These are phyloP conservation scores for Phorcus lineatus DNA, from an alignment of 2,888 invertebrate genomes.

Conservation along the genomic window DNA sequence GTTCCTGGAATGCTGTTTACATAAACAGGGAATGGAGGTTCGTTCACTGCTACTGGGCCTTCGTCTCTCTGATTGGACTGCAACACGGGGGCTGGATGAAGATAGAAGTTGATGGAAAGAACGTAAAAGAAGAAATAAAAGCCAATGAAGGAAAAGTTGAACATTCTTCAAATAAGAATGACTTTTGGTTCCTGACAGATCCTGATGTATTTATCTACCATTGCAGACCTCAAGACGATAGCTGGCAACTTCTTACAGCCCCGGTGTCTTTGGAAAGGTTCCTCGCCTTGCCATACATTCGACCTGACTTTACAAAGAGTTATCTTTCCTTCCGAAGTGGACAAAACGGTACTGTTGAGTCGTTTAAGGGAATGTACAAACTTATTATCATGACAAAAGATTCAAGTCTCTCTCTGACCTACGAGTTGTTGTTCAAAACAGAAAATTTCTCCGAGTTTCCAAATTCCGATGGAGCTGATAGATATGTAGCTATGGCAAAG, in stretches of 20 bases:
- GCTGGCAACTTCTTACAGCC: conserved; percentile 42
- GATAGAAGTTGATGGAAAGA: conserved; percentile 34
- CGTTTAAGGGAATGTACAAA: not conserved
- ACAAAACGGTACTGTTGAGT: not conserved
- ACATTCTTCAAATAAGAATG: conserved; percentile 25
- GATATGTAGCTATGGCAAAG: not conserved
- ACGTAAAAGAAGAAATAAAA: conserved; percentile 19
- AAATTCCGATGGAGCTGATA: not conserved
- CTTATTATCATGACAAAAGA: not conserved
- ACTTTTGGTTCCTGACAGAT: conserved; percentile 46
- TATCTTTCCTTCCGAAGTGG: not conserved
- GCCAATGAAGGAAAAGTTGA: not conserved
- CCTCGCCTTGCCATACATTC: conserved; percentile 29
- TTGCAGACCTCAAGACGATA: conserved; percentile 45
- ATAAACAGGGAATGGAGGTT: conserved; percentile 50
- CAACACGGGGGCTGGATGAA: conserved; percentile 35
- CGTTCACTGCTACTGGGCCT: conserved; percentile 54
- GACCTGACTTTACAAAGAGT: conserved; percentile 19
- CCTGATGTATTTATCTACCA: conserved; percentile 45
- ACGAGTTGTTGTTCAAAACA: not conserved
- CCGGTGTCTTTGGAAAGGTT: conserved; percentile 30
- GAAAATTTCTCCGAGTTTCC: conserved; percentile 10
- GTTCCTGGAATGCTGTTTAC: conserved; percentile 52
- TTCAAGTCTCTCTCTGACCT: not conserved
- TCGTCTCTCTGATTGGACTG: conserved; percentile 30